Evolutionary conservation across 2,888 invertebrate species (phyloP), one percentile per base, ranked within the genome.

Genomic region (Dexiosoma caninum): DNA sequence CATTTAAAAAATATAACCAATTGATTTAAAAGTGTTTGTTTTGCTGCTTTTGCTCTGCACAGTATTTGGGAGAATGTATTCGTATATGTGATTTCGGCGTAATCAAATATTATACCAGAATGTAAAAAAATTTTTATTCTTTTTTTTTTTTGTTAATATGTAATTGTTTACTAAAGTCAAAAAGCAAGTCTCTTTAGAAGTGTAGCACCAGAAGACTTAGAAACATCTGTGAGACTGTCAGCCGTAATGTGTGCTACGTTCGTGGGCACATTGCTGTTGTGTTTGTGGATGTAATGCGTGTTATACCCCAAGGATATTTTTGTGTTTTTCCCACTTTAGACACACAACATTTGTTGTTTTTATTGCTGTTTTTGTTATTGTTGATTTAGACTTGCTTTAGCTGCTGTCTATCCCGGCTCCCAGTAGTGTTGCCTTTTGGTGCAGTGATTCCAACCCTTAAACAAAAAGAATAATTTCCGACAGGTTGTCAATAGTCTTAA

Each of bases 401-500:
- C 55, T 77, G 6, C 27, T 55, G 62, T 49, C 30, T 10, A 49
- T 40, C 4, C 40, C 10, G 3, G 1, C 32, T 76, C 53, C 69
- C 76, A 55, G 12, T 69, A 14, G 30, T 30, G 23, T 42, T 64
- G 35, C 19, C 64, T 12, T 23, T 10, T 67, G 64, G 9, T 71
- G 55, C 32, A 70, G 14, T 59, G 19, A 70, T 57, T 57, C 9
- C 69, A 77, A 64, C 72, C 81, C 81, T 69, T 71, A 64, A 40
- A 51, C n/a, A 70, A 0, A 4, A 57, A 27, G 42, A 72, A 76
- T 49, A 59, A 69, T 64, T 69, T 46, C 72, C 77, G 77, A 81
- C 81, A 81, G 81, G 62, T 77, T 81, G 77, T 81, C 81, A 77
- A 77, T 77, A 44, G 72, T 64, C 77, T 81, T 81, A 81, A 81